Base-by-base conservation (phyloP, 1,140 invertebrate genomes). In the Drosophila nigromelanica region DNA sequence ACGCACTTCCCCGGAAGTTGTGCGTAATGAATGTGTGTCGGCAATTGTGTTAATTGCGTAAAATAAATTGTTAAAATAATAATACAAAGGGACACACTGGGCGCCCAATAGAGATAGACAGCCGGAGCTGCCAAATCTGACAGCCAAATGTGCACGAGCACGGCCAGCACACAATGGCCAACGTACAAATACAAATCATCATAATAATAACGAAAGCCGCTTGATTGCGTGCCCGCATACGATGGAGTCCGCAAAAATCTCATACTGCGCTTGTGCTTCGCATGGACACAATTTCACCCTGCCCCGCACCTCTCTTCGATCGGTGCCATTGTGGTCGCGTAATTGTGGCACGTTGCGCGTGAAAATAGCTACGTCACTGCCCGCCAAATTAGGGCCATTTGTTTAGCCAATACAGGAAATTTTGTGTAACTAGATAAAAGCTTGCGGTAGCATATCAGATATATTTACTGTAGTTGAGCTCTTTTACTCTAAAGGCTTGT, bases 61-160 rank as follows among this genome's bases (percentile, higher is more conserved):
- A 87, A 87, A 87, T 87, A 87, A 89, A 89, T 87, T 87, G 82
- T 87, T 87, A 87, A 87, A 87, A 87, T 89, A 89, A 87, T 87
- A 87, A 79, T 73, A 87, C 64, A 69, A 60, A 43, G 27, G 52
- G 39, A 51, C 43, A 27, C 14, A 18, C 67, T 14, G 27, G 7
- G 15, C 15, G 24, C 14, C 10, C 27, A 18, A 58, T 58, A 58
- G 40, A 40, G 52, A 12, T 24, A 51, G n/a, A 60, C 21, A 12
- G 15, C 1, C 48, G 15, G 60, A 47, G 27, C 43, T 15, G 37
- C 30, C 54, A 69, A 61, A 69, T 52, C 76, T 85, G 77, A 80
- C 58, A 60, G 58, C 47, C 14, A 37, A 59, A 50, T 72, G 69
- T 59, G 48, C 37, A 30, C 40, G 11, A 39, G 21, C 27, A 12